These are phyloP conservation scores for Picus viridis DNA, from an alignment of 2,797 vertebrate species.

Conservation along the genomic window DNA sequence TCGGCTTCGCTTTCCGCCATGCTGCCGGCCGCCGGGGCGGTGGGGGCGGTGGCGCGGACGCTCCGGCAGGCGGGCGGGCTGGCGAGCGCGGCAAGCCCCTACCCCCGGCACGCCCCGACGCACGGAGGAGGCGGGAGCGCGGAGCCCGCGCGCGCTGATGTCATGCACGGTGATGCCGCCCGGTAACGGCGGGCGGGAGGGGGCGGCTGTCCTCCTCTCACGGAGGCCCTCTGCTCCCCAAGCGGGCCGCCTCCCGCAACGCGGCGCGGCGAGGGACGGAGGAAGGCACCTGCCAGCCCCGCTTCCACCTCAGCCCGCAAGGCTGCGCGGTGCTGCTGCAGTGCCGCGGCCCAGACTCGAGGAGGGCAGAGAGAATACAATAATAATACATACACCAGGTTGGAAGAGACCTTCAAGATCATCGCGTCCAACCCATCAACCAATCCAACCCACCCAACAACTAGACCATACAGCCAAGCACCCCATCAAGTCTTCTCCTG, in stretches of 20 bases:
- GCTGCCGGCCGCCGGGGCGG: not conserved
- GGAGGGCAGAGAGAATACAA: too few relatives aligned
- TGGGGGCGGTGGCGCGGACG: not conserved
- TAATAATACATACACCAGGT: too few relatives aligned
- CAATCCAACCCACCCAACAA: too few relatives aligned
- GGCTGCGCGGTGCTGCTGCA: not conserved
- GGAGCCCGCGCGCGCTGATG: not conserved
- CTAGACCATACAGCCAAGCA: too few relatives aligned
- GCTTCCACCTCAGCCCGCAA: rapidly evolving
- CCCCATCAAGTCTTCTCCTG: too few relatives aligned
- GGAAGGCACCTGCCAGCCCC: not conserved
- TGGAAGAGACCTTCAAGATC: too few relatives aligned
- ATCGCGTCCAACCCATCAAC: too few relatives aligned
- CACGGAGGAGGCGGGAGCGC: not conserved
- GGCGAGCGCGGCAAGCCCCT: not conserved
- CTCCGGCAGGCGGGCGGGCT: not conserved
- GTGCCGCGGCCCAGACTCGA: not conserved
- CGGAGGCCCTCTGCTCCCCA: not conserved
- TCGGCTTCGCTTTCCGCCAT: conserved; percentile 98
- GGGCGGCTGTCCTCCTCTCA: too few relatives aligned
- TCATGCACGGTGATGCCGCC: not conserved
- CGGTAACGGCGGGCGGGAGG: not conserved
- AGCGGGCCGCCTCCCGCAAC: rapidly evolving
- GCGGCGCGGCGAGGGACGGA: not conserved
- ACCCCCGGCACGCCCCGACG: not conserved